Evolutionary conservation across 2,888 invertebrate genomes (phyloP), one percentile per base, ranked within the genome.

Genomic region (Parnassius orleans): DNA sequence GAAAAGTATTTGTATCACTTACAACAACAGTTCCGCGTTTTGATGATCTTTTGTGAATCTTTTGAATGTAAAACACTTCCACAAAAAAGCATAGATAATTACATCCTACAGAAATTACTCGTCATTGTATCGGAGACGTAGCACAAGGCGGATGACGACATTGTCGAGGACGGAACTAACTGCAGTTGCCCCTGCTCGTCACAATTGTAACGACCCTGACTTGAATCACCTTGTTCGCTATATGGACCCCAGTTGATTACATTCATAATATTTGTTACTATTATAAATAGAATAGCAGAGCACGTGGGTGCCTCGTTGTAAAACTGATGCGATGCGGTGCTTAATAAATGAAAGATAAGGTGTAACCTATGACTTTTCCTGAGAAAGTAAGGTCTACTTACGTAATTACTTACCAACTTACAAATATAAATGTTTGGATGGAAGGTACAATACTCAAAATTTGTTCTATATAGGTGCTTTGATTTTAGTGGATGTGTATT

Each of bases 121-220:
- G 87, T 86, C 87, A 87, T 86, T 87, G 87, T 79, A 80, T 65
- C 65, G 65, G 66, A 67, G 33, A 33, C 33, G 33, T 33, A 33
- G 67, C 64, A 68, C 70, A 72, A 70, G 76, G 78, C 87, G 87
- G 87, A 89, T 86, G 78, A 74, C 83, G 78, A 74, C 83, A 86
- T 86, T 88, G 83, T 81, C 69, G 71, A 67, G 72, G 75, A 52
- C 59, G 52, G 14, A 54, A 12, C 69, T 81, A 82, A 81, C 65
- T 84, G 82, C 83, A 86, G 78, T 80, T 84, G 85, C 78, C 83
- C 85, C 85, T 70, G 73, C 79, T 83, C 82, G 77, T 70, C 69
- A 69, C 77, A 79, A 83, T 82, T 83, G 80, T 75, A 70, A 66
- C 78, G 88, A 71, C 88, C 87, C 80, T 88, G 87, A 89, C 82